Evolutionary conservation across 2,888 invertebrate genomes (phyloP).

Genomic region (Oasisia sp.): DNA sequence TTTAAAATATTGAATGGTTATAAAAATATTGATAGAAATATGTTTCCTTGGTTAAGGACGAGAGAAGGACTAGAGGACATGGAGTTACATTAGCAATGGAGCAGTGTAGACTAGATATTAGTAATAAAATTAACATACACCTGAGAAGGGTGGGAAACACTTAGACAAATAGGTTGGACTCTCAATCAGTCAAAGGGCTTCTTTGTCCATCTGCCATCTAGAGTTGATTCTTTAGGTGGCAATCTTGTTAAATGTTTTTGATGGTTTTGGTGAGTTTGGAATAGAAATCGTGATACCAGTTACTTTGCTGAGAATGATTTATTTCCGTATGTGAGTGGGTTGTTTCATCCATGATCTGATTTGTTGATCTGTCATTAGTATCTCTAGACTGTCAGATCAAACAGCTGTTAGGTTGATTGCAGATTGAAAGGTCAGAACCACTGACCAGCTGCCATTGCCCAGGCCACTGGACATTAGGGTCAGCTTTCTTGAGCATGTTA

Average conservation of each 20-base stretch:
- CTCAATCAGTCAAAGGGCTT: too few relatives aligned
- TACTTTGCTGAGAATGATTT: neutral
- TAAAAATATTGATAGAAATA: too few relatives aligned
- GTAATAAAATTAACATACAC: too few relatives aligned
- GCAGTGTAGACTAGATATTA: too few relatives aligned
- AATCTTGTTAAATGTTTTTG: neutral
- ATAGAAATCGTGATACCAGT: neutral
- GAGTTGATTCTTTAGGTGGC: too few relatives aligned
- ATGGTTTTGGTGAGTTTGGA: neutral
- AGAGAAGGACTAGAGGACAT: too few relatives aligned
- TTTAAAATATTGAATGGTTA: too few relatives aligned
- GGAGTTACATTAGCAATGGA: too few relatives aligned
- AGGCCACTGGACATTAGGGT: neutral
- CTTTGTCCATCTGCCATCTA: too few relatives aligned
- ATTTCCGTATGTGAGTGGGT: neutral
- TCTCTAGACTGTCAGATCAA: neutral
- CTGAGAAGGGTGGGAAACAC: too few relatives aligned
- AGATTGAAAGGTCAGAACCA: neutral
- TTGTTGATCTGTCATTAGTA: neutral
- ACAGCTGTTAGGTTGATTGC: neutral
- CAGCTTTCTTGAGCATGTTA: neutral
- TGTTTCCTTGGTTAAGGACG: too few relatives aligned
- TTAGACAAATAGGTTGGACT: too few relatives aligned
- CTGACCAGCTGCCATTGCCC: neutral
- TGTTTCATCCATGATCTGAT: neutral